Conservation (phyloP, 1,140 invertebrate species). For the Anadara kagoshimensis region DNA sequence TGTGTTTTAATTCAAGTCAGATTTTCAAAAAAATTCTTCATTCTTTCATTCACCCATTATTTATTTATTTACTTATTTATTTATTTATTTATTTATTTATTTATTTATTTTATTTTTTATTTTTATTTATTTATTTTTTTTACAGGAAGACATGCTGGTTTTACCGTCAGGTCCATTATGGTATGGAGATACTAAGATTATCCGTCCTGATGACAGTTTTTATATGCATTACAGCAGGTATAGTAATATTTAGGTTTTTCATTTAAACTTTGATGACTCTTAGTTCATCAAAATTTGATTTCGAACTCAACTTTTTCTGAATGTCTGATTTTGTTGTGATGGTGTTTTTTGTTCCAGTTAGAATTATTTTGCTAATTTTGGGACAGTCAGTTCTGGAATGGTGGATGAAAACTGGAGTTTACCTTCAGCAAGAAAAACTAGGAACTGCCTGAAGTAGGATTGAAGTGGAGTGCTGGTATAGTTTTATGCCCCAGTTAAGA, state of each 20-base stretch:
- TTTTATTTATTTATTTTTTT: background rate
- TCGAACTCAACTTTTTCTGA: background rate
- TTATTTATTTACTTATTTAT: background rate
- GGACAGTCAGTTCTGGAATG: background rate
- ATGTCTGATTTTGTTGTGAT: background rate
- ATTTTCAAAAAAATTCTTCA: background rate
- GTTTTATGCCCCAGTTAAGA: too few relatives aligned
- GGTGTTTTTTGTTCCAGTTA: background rate
- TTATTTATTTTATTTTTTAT: background rate
- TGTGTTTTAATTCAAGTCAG: background rate
- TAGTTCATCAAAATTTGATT: background rate
- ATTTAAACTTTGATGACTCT: slow-evolving; percentile 16
- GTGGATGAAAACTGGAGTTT: background rate
- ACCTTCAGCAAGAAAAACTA: too few relatives aligned
- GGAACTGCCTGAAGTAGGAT: too few relatives aligned
- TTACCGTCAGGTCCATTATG: slow-evolving; percentile 51
- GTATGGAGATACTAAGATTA: slow-evolving; percentile 50
- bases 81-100: background rate
- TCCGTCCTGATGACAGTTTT: slow-evolving; percentile 25
- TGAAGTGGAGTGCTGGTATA: too few relatives aligned
- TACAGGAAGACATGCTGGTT: slow-evolving; percentile 24
- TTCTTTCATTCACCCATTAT: background rate
- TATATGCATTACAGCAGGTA: slow-evolving; percentile 59
- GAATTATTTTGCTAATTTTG: too few relatives aligned
- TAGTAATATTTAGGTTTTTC: too few relatives aligned